Base-by-base conservation (phyloP, 2,888 invertebrate species). In the Dioctria linearis region DNA sequence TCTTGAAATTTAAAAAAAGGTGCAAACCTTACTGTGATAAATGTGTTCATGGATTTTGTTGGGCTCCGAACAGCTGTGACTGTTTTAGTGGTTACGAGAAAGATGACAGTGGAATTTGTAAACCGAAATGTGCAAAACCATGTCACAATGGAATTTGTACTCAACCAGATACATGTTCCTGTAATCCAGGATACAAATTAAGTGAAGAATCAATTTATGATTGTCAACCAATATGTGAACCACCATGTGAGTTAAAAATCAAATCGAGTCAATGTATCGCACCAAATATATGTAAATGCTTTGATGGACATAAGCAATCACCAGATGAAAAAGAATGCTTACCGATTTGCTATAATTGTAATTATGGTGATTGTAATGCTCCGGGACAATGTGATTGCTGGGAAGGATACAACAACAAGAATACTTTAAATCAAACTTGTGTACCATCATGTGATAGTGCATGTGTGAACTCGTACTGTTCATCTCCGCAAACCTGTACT, bases 111-210 rank as follows among this genome's bases (percentile, higher is more conserved):
- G 82, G 82, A 57, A 88, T 90, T 80, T 94, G 94, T 83, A 88
- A 93, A 0, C 90, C 93, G 3, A 93, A 93, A 0, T 94, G 94
- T 80, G 93, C 94, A 37, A 8, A 25, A 37, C 63, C 63, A 9
- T 81, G 81, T 51, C n/a, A 65, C 8, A 71, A 81, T 67, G 81
- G 81, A 61, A 57, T 73, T 37, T 81, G 81, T 43, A 42, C 75
- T 40, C 8, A 46, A n/a, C 65, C 40, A 43, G 75, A 79, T 43
- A 46, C 73, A 13, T 81, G 81, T 42, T 5, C 66, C 2, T 81
- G 81, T 71, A 57, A 78, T 54, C 63, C 66, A 9, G 81, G 81
- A 5, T 79, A 81, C 46, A 59, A 54, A 39, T 59, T 40, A 9
- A 43, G 61, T 13, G 8, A 42, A 59, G 43, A 40, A 11, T 71